Base-by-base conservation (phyloP, 2,888 invertebrate species). In the Noctua comes region DNA sequence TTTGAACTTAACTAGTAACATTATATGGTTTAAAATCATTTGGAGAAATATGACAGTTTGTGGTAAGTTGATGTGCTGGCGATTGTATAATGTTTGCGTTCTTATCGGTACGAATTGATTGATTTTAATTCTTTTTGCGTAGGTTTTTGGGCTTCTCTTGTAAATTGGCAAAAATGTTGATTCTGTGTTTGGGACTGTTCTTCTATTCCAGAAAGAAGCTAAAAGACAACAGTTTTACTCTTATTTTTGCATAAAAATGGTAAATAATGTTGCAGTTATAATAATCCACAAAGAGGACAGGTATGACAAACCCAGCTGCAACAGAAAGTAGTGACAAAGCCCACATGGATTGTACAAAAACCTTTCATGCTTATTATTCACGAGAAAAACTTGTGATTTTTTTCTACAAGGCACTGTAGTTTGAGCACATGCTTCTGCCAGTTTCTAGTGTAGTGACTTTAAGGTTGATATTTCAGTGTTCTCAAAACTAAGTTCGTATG, bases 311-410 rank as follows among this genome's bases (percentile, higher is more conserved):
- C 16, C 10, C 57, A 64, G 70, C 62, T 68, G 66, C 64, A 73
- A 43, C 68, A 71, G 57, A 68, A 78, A 68, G 2, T 31, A 71
- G n/a, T 31, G 40, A 68, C 64, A 77, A 77, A 65, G 66, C 36
- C 24, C 1, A 73, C 48, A 24, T 21, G 27, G 6, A 7, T 8
- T 13, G 36, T 24, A 27, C 0, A 62, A 68, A 79, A 65, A 68
- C 51, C 51, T 73, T 73, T 46, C 24, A 31, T n/a, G 31, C 10
- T 76, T 31, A 13, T 31, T 51, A 65, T 73, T 69, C 48, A 64
- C 13, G 16, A 57, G 57, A 65, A 69, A 68, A 76, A n/a, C 62
- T 46, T 54, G 7, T 0, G 6, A 31, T 18, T 27, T 65, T 69
- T 66, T 79, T 46, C 51, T 68, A 13, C 51, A 66, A 59, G 40